Evolutionary conservation across 2,113 vertebrate genomes (phyloP).

Genomic region (Pithys albifrons): DNA sequence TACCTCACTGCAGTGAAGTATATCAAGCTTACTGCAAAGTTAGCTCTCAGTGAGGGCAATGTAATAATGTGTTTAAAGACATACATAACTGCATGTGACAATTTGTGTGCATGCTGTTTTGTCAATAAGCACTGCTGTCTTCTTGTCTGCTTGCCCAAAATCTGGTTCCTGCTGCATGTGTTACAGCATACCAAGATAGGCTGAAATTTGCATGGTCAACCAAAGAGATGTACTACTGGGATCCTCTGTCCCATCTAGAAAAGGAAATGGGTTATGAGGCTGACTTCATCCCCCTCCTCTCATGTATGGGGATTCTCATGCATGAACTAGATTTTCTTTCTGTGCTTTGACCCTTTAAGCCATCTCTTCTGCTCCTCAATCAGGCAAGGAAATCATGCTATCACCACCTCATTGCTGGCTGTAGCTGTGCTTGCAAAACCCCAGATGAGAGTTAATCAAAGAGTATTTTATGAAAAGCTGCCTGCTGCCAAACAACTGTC

Average conservation of each 20-base stretch:
- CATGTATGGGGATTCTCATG: background rate
- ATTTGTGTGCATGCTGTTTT: background rate
- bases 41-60: background rate
- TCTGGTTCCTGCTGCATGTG: background rate
- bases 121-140: background rate
- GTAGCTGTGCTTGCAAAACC: background rate
- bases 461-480: background rate
- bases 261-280: background rate
- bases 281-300: background rate
- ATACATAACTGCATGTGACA: background rate
- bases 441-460: background rate
- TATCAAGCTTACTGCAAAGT: background rate
- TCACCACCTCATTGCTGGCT: background rate
- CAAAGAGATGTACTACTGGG: background rate
- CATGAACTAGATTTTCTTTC: rapidly evolving
- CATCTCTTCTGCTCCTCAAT: background rate
- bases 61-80: background rate
- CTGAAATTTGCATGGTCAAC: background rate
- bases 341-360: background rate
- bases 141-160: background rate
- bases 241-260: background rate
- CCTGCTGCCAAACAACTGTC: background rate
- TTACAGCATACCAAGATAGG: background rate
- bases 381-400: background rate
- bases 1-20: background rate